Evolutionary conservation across 30 jellyfish, hydroid and myxozoan species (phyloP).

Genomic region (Cassiopea andromeda): DNA sequence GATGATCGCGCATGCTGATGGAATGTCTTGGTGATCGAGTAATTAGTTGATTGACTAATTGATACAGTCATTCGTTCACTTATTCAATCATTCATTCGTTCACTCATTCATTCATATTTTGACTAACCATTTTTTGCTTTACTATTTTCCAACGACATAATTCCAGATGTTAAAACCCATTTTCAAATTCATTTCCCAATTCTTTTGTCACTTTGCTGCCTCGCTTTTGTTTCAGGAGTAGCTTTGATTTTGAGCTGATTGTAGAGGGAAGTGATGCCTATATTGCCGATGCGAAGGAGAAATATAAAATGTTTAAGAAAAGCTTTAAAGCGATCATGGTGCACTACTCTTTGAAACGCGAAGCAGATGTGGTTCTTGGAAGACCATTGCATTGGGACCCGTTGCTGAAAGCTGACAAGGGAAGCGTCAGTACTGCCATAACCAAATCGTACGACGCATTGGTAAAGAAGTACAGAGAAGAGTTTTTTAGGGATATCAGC

Average conservation of each 20-base stretch:
- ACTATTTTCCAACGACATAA: no score
- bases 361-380: constrained; percentile 84
- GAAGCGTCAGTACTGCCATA: constrained; percentile 68
- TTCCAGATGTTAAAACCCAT: no score
- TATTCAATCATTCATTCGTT: background rate
- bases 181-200: no score
- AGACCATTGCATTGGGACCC: constrained; percentile 76
- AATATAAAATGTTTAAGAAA: constrained; percentile 26
- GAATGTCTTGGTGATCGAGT: background rate
- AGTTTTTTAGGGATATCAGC: constrained; percentile 54
- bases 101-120: no score
- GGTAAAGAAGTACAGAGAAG: constrained; percentile 65
- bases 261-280: constrained; percentile 64
- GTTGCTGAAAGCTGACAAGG: constrained; percentile 73
- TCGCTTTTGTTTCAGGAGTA: background rate
- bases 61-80: background rate
- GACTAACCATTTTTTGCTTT: no score
- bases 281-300: constrained; percentile 63
- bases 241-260: constrained; percentile 42
- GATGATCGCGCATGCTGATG: no score
- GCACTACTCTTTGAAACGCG: constrained; percentile 58
- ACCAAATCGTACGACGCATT: constrained; percentile 47
- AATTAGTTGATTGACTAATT: no score
- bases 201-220: background rate
- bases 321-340: constrained; percentile 62